Base-by-base conservation (phyloP, 2,113 vertebrate species). In the Pao palembangensis region DNA sequence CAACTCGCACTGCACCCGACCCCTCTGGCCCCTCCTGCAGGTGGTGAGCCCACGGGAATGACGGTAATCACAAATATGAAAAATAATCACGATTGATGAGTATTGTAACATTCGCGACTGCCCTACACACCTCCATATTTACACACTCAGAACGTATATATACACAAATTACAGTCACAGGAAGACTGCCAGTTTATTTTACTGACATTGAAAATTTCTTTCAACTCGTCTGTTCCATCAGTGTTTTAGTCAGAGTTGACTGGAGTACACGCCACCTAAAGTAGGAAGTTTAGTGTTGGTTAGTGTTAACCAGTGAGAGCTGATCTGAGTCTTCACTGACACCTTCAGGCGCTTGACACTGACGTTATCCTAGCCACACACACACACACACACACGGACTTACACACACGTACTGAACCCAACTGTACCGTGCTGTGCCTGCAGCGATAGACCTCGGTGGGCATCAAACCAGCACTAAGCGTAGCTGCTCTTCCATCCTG, bases 401-500 rank as follows among this genome's bases (percentile, higher is more conserved):
- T 58, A 58, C 42, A 55, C 23, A 54, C 61, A 69, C 50, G 21
- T 31, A 5, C 55, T 28, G 42, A 74, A 59, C 55, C 59, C 28
- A 16, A 20, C 62, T 21, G 38, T 78, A 62, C 74, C 72, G 68
- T 6, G 42, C 74, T 55, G 51, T 61, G 76, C 80, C 76, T 64
- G 53, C 70, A 69, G 81, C 61, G 4, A 11, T 61, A 73, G 69
- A 69, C 81, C 77, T 71, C 60, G 66, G 73, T 62, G 75, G 73
- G 81, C 79, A 82, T 82, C 75, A 79, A 83, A 85, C 78, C 81
- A 75, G 77, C 77, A 79, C 86, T 88, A 86, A 88, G 86, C 63
- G 75, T 57, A 75, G 50, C 56, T 23, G 23, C 58, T 86, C 71
- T 81, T 88, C 81, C 78, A 4, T 71, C 47, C 71, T 47, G 51